Evolutionary conservation across 2,888 invertebrate genomes (phyloP), one percentile per base, ranked within the genome.

Genomic region (Oegoconia quadripuncta): DNA sequence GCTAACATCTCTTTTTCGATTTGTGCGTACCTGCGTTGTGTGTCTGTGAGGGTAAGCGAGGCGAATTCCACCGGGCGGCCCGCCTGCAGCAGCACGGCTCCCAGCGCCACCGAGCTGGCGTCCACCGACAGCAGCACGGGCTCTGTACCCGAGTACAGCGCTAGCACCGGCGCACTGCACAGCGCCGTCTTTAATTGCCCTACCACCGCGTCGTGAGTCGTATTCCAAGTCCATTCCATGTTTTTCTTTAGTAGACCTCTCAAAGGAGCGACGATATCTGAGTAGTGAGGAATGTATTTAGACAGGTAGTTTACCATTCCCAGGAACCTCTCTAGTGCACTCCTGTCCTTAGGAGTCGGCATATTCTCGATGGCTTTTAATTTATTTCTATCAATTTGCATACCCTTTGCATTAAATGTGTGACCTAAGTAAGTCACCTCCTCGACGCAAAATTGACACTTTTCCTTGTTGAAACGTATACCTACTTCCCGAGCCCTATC

Each of bases 1-100:
- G 53, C 59, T 32, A 55, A 61, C 0, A 61, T 53, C n/a, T n/a
- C n/a, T n/a, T 63, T 61, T 14, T 59, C 58, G 7, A 60, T 63
- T 34, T 57, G 55, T 0, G 59, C 55, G 12, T 55, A 55, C 5
- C 50, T 37, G 6, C 14, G 13, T 30, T 55, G 51, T 1, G 55
- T 39, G 6, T 48, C 46, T 0, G 54, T 52, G 3, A 56, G 38
- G n/a, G 52, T 48, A 50, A 46, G n/a, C n/a, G n/a, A n/a, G n/a
- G n/a, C n/a, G n/a, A n/a, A n/a, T n/a, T n/a, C n/a, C n/a, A n/a
- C n/a, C 43, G n/a, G 52, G 52, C 3, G 50, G 46, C 12, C 41
- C 50, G 8, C 37, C 28, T 56, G 46, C 39, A 55, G 36, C 25
- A 55, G 37, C 34, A 50, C 52, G 3, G 56, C 47, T 13, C 54